Evolutionary conservation across 1,140 invertebrate genomes (phyloP), one percentile per base, ranked within the genome.

Genomic region (Leptoteleia sp.): DNA sequence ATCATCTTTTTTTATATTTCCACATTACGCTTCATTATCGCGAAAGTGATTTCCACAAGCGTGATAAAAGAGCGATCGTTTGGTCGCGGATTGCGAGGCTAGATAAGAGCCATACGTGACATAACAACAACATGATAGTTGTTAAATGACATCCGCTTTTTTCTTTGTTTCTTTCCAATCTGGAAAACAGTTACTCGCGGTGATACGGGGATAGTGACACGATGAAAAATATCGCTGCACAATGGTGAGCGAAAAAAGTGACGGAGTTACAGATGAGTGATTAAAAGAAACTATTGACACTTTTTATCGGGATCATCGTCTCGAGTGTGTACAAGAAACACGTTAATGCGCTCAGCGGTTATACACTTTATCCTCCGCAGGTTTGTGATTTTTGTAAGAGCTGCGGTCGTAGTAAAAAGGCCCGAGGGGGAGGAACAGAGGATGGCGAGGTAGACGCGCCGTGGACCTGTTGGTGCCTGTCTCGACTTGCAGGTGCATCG

Each of bases 391-490:
- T 79, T 75, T 75, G 70, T 70, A 47, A 29, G 25, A 70, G 29
- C 70, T 79, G 77, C 38, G 59, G 64, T 78, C 45, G 48, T 64
- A 59, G 64, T 54, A 75, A 75, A 75, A 79, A 70, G 57, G 52
- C 35, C 8, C 50, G 22, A 35, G 50, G 35, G 65, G 47, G 31
- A 67, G 37, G 47, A 48, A 50, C 54, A 31, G 76, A 67, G 57
- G 76, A 80, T 78, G 47, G 40, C 65, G 19, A 19, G 61, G 40
- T 54, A 73, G 64, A 78, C 67, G 45, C 67, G 59, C 43, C 62
- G 71, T 68, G 78, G 80, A 85, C 84, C 81, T 84, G 84, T 76
- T 82, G 81, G 76, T 81, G 83, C 84, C 83, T 84, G 84, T 83
- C 83, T 80, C 61, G 64, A 76, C 82, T 82, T 72, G 84, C 85